Conservation (phyloP, 2,797 vertebrate genomes). For the Galagoides demidoff region DNA sequence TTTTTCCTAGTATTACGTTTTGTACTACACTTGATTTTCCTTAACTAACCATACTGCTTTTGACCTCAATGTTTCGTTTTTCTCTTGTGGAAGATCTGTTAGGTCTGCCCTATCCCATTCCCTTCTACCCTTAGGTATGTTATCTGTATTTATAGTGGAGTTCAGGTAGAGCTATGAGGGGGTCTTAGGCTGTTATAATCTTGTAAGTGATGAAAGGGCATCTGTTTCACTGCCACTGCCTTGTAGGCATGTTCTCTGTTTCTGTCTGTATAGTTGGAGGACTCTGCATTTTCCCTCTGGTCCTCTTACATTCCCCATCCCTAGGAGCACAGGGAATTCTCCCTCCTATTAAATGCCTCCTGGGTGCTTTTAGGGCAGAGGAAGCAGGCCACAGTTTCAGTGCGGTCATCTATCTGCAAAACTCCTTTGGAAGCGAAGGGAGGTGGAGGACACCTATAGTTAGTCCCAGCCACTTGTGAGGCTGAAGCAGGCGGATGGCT, state of each 20-base stretch:
- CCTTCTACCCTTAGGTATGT: neutral
- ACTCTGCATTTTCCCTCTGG: neutral
- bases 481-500: neutral
- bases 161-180: neutral
- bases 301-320: neutral
- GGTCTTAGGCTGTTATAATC: neutral
- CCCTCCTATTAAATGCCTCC: neutral
- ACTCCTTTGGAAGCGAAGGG: neutral
- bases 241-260: neutral
- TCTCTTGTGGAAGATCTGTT: neutral
- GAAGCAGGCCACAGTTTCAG: neutral
- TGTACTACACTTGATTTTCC: neutral
- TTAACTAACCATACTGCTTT: neutral
- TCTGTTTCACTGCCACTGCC: neutral
- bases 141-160: neutral
- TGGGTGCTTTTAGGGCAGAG: neutral
- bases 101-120: neutral
- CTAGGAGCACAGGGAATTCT: neutral
- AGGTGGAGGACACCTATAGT: neutral
- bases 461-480: neutral
- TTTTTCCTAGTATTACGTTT: neutral
- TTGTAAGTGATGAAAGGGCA: neutral
- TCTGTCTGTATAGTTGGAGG: neutral
- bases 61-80: neutral
- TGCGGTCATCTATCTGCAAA: neutral